phyloP scores from a whole-genome alignment of 1,140 invertebrate genomes.

The Drosophila pruinosa region DNA sequence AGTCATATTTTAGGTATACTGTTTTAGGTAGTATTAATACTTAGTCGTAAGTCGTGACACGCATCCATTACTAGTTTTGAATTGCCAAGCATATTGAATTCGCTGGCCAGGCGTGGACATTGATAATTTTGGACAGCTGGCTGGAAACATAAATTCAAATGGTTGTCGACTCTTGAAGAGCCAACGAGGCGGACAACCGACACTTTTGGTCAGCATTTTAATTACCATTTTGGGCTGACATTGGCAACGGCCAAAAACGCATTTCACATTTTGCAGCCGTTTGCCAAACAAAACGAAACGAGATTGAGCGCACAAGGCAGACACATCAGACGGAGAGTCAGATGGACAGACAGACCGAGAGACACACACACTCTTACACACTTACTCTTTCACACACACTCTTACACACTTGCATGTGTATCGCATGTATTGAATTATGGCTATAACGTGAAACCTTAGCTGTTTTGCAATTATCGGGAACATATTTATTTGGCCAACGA shows the following conservation, averaged over 20 bases:
- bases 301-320: constrained; percentile 46
- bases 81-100: constrained; percentile 15
- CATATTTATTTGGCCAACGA: constrained; percentile 47
- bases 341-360: neutral
- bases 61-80: neutral
- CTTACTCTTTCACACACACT: neutral
- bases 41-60: neutral
- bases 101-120: constrained; percentile 7
- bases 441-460: constrained; percentile 13
- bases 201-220: constrained; percentile 67
- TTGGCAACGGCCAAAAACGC: constrained; percentile 24
- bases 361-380: neutral
- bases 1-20: too few relatives aligned
- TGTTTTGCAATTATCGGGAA: constrained; percentile 53
- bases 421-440: constrained; percentile 33
- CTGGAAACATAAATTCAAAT: constrained; percentile 15
- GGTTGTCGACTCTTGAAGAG: constrained; percentile 10
- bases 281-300: constrained; percentile 45
- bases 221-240: constrained; percentile 60
- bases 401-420: neutral
- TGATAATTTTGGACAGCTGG: constrained; percentile 21
- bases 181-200: constrained; percentile 30
- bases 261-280: constrained; percentile 69
- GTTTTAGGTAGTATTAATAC: too few relatives aligned
- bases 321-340: neutral